Percentiles rank a stretch among this genome's conserved stretches.
Evolutionary conservation across 1,140 invertebrate genomes (phyloP).

Genomic region (Drosophila burlai): DNA sequence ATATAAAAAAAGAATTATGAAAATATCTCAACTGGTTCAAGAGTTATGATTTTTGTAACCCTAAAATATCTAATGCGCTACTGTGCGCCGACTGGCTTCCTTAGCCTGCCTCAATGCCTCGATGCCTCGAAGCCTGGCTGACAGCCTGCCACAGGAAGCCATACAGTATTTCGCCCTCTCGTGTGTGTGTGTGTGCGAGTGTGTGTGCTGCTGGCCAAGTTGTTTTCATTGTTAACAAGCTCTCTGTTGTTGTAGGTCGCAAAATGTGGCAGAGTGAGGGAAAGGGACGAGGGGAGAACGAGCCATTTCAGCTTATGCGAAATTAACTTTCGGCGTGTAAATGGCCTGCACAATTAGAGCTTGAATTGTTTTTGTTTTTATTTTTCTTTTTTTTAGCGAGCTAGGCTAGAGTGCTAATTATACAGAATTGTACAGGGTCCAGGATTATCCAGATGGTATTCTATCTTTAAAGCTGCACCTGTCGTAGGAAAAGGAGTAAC

Average conservation of each 20-base stretch:
- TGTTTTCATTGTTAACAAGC: conserved; percentile 82
- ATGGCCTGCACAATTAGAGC: conserved; percentile 54
- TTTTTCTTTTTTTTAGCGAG: conserved; percentile 1
- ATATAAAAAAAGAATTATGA: no score
- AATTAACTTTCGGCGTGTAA: conserved; percentile 60
- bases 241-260: conserved; percentile 78
- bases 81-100: no score
- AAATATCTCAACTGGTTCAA: no score
- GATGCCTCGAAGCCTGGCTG: no score
- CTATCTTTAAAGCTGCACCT: conserved; percentile 18
- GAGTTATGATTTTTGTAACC: no score
- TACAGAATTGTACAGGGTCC: conserved; percentile 2
- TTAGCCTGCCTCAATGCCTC: no score
- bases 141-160: no score
- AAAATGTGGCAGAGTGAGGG: conserved; percentile 30
- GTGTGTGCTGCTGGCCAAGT: conserved; percentile 60
- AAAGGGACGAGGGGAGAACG: background rate
- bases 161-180: no score
- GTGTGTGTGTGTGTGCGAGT: conserved; percentile 22
- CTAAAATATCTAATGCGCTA: no score
- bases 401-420: conserved; percentile 44
- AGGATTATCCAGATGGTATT: conserved; percentile 21
- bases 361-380: conserved; percentile 28
- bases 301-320: conserved; percentile 44
- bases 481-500: background rate